A percentile compares a stretch with the other conserved stretches of the same genome.
These are phyloP conservation scores for Cryptophagus acutangulus DNA, from an alignment of 2,888 invertebrate genomes.

Conservation along the genomic window DNA sequence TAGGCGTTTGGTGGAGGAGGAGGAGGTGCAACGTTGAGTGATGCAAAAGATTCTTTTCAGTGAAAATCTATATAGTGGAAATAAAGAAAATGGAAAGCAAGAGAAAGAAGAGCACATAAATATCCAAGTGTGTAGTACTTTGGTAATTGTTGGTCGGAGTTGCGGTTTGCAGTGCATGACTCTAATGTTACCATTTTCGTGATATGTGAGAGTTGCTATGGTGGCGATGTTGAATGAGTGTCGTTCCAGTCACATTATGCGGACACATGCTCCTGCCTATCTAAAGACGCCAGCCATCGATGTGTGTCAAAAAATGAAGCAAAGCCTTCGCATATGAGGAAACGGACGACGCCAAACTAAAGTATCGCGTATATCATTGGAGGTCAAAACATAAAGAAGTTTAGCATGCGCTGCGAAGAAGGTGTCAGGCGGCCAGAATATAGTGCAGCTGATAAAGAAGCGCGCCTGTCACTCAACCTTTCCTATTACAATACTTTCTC, in stretches of 20 bases:
- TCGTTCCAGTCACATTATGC: slow-evolving; percentile 36
- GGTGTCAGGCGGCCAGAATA: slow-evolving; percentile 42
- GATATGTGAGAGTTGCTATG: slow-evolving; percentile 16
- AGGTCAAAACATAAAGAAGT: slow-evolving; percentile 39
- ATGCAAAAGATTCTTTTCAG: slow-evolving; percentile 24
- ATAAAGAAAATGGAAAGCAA: slow-evolving; percentile 28
- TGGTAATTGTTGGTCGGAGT: slow-evolving; percentile 28
- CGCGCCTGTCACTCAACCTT: slow-evolving; percentile 46
- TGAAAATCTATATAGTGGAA: slow-evolving; percentile 27
- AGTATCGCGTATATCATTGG: slow-evolving; percentile 7
- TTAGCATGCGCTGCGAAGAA: slow-evolving; percentile 39
- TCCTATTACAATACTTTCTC: slow-evolving; percentile 48
- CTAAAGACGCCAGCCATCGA: slow-evolving; percentile 35
- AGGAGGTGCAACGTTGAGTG: slow-evolving; percentile 8
- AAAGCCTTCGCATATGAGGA: slow-evolving; percentile 10
- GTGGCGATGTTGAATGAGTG: slow-evolving; percentile 31
- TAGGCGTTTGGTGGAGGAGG: slow-evolving; percentile 7
- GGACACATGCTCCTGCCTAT: slow-evolving; percentile 37
- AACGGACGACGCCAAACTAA: slow-evolving; percentile 3
- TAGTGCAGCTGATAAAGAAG: slow-evolving; percentile 48
- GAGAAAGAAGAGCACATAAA: slow-evolving; percentile 28
- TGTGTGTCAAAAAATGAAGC: slow-evolving; percentile 31
- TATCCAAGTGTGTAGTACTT: slow-evolving; percentile 31
- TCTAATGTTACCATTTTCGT: slow-evolving; percentile 17
- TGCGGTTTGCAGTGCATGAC: slow-evolving; percentile 14